Percentiles rank a stretch among this genome's conserved stretches.
Conservation (phyloP, 2,797 vertebrate species). For the Micromesistius poutassou region DNA sequence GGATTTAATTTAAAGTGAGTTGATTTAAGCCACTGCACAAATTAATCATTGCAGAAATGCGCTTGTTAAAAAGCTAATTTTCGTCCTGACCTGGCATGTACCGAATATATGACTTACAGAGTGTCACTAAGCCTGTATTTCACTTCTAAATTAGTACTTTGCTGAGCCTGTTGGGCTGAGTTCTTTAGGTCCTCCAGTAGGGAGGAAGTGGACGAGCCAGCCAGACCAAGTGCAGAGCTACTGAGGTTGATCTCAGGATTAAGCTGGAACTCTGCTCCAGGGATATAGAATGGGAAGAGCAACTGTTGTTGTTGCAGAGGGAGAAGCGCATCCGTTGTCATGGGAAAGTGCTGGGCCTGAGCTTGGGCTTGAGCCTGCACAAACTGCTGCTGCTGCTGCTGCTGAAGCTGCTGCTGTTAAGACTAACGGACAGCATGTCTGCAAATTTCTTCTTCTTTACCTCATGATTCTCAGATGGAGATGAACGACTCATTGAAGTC, state of each 20-base stretch:
- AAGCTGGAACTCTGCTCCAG: slow-evolving; percentile 95
- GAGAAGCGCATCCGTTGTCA: slow-evolving; percentile 94
- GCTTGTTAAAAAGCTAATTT: neutral
- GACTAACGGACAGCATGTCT: slow-evolving; percentile 88
- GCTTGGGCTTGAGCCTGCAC: slow-evolving; percentile 93
- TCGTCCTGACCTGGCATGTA: neutral
- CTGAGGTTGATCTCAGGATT: slow-evolving; percentile 89
- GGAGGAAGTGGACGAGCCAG: slow-evolving; percentile 77
- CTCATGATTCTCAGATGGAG: slow-evolving; percentile 89
- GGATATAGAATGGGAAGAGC: slow-evolving; percentile 97
- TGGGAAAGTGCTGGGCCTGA: slow-evolving; percentile 97
- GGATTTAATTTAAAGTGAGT: neutral
- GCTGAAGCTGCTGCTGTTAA: slow-evolving; percentile 84
- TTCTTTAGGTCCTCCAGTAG: slow-evolving; percentile 93
- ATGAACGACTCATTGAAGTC: slow-evolving; percentile 70
- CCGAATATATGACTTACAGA: slow-evolving; percentile 16
- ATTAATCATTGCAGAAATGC: neutral
- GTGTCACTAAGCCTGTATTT: slow-evolving; percentile 29
- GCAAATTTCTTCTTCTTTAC: slow-evolving; percentile 88
- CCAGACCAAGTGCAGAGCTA: slow-evolving; percentile 83
- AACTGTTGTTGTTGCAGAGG: slow-evolving; percentile 97
- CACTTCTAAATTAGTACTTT: slow-evolving; percentile 72
- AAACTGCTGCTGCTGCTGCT: slow-evolving; percentile 84
- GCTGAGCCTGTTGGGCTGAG: slow-evolving; percentile 86
- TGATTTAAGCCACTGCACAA: slow-evolving; percentile 1